These are phyloP conservation scores for Meliscaeva auricollis DNA, from an alignment of 2,888 invertebrate species.

Conservation along the genomic window DNA sequence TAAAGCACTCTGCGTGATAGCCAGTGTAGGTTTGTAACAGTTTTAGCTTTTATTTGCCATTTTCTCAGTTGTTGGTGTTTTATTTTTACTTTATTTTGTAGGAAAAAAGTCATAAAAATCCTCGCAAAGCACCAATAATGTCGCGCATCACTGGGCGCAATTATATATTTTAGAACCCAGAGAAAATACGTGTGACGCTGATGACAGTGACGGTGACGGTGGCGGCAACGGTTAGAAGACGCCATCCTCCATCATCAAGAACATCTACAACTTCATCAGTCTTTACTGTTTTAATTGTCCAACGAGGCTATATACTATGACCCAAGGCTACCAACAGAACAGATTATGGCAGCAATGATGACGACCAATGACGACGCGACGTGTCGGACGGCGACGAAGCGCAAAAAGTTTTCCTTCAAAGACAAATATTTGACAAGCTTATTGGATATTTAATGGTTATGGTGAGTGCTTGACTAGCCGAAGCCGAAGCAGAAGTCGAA, in stretches of 20 bases:
- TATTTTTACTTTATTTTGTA: conserved; percentile 71
- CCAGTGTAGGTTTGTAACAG: background rate
- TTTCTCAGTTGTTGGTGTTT: conserved; percentile 39
- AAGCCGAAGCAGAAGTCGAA: background rate
- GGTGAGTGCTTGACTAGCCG: conserved; percentile 3
- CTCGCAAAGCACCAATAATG: conserved; percentile 49
- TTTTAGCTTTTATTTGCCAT: conserved; percentile 36
- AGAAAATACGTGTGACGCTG: conserved; percentile 17
- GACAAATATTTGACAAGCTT: conserved; percentile 73
- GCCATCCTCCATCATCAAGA: background rate
- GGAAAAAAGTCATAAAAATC: conserved; percentile 65
- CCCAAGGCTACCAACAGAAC: background rate
- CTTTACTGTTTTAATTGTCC: conserved; percentile 67
- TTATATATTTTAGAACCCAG: conserved; percentile 35
- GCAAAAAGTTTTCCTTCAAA: conserved; percentile 38
- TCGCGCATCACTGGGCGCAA: conserved; percentile 60
- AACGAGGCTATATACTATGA: conserved; percentile 20
- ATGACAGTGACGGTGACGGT: too few relatives aligned
- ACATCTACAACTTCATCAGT: background rate
- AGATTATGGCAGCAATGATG: too few relatives aligned
- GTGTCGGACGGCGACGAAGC: conserved; percentile 13
- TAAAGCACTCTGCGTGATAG: too few relatives aligned
- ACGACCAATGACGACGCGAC: too few relatives aligned
- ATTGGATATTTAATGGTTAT: conserved; percentile 66
- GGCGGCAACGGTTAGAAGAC: too few relatives aligned